Evolutionary conservation across 2,113 vertebrate species (phyloP), one percentile per base, ranked within the genome.

Genomic region (Regulus satrapa): DNA sequence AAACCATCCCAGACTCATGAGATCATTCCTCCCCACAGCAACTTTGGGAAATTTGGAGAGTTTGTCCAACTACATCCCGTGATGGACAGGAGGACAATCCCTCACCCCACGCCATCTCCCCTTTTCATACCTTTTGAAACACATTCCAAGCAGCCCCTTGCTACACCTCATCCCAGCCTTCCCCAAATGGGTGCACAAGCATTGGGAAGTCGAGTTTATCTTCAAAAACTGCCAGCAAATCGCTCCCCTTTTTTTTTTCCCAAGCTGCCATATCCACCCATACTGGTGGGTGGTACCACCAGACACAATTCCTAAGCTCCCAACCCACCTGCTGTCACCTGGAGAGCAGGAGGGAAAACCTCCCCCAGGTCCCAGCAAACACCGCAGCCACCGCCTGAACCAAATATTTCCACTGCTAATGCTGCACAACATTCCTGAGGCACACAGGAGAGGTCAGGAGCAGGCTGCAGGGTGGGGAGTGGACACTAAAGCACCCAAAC

Each of bases 351-450:
- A 74, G n/a, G 51, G 26, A 71, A 19, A 61, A 8, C n/a, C 28
- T 3, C 61, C 29, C 43, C 14, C 0, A 24, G 8, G 36, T 3
- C 24, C 72, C 62, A 25, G 55, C 61, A 9, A 40, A 32, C 66
- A 4, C 20, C 0, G 0, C 32, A 46, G 62, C 29, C 10, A 0
- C 8, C 1, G 1, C 75, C 84, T 1, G 7, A 75, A 28, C 63
- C 34, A 36, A 88, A 14, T 10, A 55, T 12, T 64, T 49, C 73
- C 40, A 3, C 5, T 1, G 54, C 32, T 54, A 63, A 45, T 9
- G 78, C 73, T 25, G 68, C 63, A 46, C 29, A 67, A 32, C 58
- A 20, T 32, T 36, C 19, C 32, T 19, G 86, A 54, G 86, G 36
- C 58, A 32, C 6, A 1, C 34, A 21, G 56, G 29, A 73, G 54